Base-by-base conservation (phyloP, 2,797 vertebrate species). In the Macropus fuliginosus region DNA sequence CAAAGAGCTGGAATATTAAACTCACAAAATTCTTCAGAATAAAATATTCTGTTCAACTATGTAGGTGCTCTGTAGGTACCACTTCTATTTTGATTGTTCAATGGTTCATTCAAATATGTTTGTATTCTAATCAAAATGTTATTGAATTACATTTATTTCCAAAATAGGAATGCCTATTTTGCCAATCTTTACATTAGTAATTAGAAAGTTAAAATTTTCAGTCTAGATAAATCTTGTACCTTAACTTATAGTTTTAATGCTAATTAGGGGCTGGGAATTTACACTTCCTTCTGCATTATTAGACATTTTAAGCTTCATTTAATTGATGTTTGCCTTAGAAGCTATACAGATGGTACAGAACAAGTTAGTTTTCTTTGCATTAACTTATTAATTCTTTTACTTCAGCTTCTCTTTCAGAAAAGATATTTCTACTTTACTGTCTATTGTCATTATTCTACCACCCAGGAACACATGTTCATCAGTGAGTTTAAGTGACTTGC, bases 211-310 rank as follows among this genome's bases (percentile, higher is more conserved):
- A 74, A n/a, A 74, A 21, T 18, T 74, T 74, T n/a, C 62, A 74
- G 34, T 74, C 14, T 40, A 18, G 62, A 40, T 5, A 59, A 50
- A 56, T 98, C 21, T 74, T n/a, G 34, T 40, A 91, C 34, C 94
- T 94, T 92, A 92, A 56, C 66, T 96, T 91, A 92, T 46, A 27
- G 54, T 12, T 52, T 91, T 90, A 91, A 87, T 31, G 62, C 94
- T 96, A 94, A 29, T 40, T 56, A 92, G 55, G 54, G 96, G 90
- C 14, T 52, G 57, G 11, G 28, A 97, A 55, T 4, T 92, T 93
- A 66, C 18, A 96, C 91, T 56, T 97, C 97, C 96, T 94, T 93
- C 87, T 95, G 40, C 10, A 93, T 90, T 21, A 74, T 66, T 90
- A 96, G 18, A 94, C 18, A 6, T 66, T 66, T 66, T n/a, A 5